A percentile compares a stretch with the other conserved stretches of the same genome.
Evolutionary conservation across 1,140 invertebrate genomes (phyloP).

Genomic region (Drosophila parabipectinata): DNA sequence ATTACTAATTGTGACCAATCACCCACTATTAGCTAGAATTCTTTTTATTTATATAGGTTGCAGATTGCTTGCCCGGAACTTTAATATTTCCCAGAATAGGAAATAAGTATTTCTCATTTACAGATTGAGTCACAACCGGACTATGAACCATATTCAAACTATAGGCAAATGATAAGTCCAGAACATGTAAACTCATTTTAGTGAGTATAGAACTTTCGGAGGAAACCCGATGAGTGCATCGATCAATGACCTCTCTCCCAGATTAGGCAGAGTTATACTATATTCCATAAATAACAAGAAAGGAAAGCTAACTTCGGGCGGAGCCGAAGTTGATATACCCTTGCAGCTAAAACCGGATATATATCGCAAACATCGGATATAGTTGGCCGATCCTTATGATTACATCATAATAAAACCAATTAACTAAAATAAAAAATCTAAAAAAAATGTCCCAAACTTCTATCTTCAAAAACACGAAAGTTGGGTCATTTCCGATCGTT

Average conservation of each 20-base stretch:
- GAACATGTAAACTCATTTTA: slow-evolving; percentile 6
- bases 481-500: no score
- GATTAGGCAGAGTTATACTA: slow-evolving; percentile 20
- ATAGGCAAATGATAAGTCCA: neutral
- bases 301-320: no score
- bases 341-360: no score
- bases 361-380: no score
- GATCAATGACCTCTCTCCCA: slow-evolving; percentile 31
- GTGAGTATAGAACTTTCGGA: slow-evolving; percentile 22
- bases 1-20: slow-evolving; percentile 3
- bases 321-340: no score
- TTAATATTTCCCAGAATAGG: slow-evolving; percentile 30
- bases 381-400: no score
- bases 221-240: slow-evolving; percentile 31
- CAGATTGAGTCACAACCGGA: slow-evolving; percentile 44
- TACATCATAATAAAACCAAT: no score
- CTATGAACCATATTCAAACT: slow-evolving; percentile 30
- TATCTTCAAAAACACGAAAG: no score
- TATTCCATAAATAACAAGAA: slow-evolving; percentile 13
- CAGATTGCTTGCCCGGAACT: slow-evolving; percentile 1
- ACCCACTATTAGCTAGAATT: slow-evolving; percentile 18
- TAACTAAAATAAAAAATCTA: no score
- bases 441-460: no score
- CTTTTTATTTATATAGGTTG: slow-evolving; percentile 25
- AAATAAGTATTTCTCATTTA: slow-evolving; percentile 30